phyloP scores from a whole-genome alignment of 2,888 invertebrate genomes.

The Tenthredo notha region DNA sequence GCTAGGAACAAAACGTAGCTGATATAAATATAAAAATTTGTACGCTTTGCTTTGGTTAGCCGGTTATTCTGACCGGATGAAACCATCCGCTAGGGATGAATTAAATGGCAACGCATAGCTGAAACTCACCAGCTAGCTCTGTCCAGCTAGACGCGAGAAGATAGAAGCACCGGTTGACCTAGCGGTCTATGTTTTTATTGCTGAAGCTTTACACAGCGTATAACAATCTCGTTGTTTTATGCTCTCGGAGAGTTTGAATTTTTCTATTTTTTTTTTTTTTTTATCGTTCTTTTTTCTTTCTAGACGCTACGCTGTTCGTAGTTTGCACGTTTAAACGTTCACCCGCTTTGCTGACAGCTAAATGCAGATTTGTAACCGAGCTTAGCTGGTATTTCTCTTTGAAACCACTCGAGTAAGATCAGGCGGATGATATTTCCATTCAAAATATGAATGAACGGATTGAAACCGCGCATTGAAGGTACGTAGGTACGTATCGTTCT shows the following conservation, averaged over 20 bases:
- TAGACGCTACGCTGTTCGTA: not conserved
- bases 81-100: slow-evolving; percentile 43
- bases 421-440: slow-evolving; percentile 9
- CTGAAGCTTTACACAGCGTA: slow-evolving; percentile 18
- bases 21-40: not conserved
- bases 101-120: slow-evolving; percentile 33
- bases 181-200: slow-evolving; percentile 35
- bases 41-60: slow-evolving; percentile 10
- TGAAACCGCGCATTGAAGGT: slow-evolving; percentile 12
- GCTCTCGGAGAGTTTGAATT: not conserved
- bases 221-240: slow-evolving; percentile 48
- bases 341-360: not conserved
- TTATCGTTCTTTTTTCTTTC: not conserved
- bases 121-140: not conserved
- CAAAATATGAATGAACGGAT: slow-evolving; percentile 10
- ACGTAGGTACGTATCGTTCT: not conserved
- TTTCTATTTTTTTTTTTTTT: not conserved
- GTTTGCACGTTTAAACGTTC: not conserved
- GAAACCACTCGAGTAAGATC: not conserved
- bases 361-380: not conserved
- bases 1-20: not conserved
- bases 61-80: not conserved
- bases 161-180: slow-evolving; percentile 48
- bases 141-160: slow-evolving; percentile 21
- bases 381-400: not conserved